These are phyloP conservation scores for Temnopleurus reevesii DNA, from an alignment of 53 echinoderm and acorn worm species.

Conservation along the genomic window DNA sequence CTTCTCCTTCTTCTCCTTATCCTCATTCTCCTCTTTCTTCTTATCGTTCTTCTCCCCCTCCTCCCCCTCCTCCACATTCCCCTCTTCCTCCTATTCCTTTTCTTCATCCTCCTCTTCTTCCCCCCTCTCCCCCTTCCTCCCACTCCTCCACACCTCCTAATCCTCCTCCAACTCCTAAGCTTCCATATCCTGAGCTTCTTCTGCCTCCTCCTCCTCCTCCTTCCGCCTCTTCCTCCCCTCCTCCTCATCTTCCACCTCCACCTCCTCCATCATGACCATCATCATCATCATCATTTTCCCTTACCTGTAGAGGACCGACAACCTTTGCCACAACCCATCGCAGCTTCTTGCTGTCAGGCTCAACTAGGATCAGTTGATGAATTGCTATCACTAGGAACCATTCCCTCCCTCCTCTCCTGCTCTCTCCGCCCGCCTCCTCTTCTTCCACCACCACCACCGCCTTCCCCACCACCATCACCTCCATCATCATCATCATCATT, in stretches of 20 bases:
- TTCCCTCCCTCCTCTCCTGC: no score
- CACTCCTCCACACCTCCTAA: not conserved
- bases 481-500: no score
- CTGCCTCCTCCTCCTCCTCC: not conserved
- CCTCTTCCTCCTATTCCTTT: not conserved
- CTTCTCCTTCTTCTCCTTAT: not conserved
- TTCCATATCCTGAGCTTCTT: no score
- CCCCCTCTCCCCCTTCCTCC: not conserved
- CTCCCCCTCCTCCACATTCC: not conserved
- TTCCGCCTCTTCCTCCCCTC: no score
- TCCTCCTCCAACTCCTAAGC: no score
- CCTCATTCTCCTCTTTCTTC: not conserved
- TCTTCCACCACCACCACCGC: not conserved
- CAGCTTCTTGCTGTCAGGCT: constrained; percentile 92
- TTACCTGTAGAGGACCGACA: constrained; percentile 94
- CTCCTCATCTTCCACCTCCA: not conserved
- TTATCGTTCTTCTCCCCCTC: not conserved
- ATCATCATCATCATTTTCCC: no score
- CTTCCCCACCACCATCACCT: not conserved
- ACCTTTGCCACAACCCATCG: constrained; percentile 97
- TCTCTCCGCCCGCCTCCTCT: no score
- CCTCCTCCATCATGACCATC: not conserved
- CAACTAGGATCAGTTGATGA: constrained; percentile 94
- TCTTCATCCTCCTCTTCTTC: not conserved
- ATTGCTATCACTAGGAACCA: constrained; percentile 92